Evolutionary conservation across 2,888 invertebrate species (phyloP).

Genomic region (Tridacna crocea): DNA sequence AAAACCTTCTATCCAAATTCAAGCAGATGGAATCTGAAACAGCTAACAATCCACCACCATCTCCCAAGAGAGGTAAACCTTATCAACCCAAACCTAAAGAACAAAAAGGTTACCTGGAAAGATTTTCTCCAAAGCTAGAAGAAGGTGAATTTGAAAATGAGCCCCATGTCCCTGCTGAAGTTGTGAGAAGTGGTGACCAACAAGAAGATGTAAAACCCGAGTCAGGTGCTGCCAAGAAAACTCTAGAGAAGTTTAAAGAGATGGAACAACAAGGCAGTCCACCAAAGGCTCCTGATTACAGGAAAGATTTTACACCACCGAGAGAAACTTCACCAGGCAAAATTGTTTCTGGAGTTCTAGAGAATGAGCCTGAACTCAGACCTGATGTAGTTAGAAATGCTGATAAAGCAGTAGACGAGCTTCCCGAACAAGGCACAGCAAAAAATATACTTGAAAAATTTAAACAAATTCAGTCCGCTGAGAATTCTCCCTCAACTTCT

Average conservation of each 20-base stretch:
- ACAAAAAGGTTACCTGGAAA: constrained; percentile 60
- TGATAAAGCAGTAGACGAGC: constrained; percentile 71
- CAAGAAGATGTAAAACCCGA: constrained; percentile 67
- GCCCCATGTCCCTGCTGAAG: constrained; percentile 61
- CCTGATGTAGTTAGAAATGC: constrained; percentile 70
- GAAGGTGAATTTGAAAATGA: constrained; percentile 75
- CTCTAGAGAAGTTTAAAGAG: constrained; percentile 66
- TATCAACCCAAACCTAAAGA: constrained; percentile 74
- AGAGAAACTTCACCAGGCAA: constrained; percentile 63
- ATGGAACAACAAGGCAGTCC: constrained; percentile 59
- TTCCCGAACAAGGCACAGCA: constrained; percentile 89
- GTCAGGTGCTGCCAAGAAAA: constrained; percentile 67
- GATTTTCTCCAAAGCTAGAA: constrained; percentile 72
- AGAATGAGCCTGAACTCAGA: constrained; percentile 68
- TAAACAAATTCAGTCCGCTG: constrained; percentile 61
- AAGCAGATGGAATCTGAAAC: constrained; percentile 70
- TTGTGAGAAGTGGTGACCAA: constrained; percentile 63
- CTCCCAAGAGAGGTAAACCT: constrained; percentile 73
- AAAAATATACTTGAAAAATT: constrained; percentile 87
- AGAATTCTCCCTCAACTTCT: constrained; percentile 43
- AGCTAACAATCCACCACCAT: constrained; percentile 68
- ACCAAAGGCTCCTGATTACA: constrained; percentile 62
- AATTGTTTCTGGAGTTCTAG: constrained; percentile 70
- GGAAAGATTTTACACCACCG: constrained; percentile 76
- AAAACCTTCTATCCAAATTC: constrained; percentile 75